Evolutionary conservation across 2,888 invertebrate genomes (phyloP), one percentile per base, ranked within the genome.

Genomic region (Notodonta dromedarius): DNA sequence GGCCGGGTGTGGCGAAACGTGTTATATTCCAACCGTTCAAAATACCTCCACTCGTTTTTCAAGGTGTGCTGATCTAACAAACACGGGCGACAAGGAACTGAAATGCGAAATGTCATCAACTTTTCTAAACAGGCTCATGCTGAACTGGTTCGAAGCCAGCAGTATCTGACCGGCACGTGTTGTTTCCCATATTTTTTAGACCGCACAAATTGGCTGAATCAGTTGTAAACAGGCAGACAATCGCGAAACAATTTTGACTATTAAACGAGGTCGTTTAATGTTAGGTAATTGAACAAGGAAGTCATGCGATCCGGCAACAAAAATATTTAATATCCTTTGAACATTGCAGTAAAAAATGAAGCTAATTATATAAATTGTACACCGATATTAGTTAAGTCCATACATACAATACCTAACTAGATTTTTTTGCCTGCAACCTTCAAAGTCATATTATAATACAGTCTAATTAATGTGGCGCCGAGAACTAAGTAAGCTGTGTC

Each of bases 1-100:
- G 93, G 89, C 90, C 78, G 90, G 91, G 92, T 90, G 91, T 92
- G 91, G 85, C 87, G 84, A 78, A 88, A 88, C 91, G 81, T 84
- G 86, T 83, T 82, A 77, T 60, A 66, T 74, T 78, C 74, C 67
- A 71, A 71, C 69, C 73, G 70, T 79, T 73, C 66, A 83, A 88
- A 63, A 71, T 61, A 60, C 62, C 79, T 74, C 69, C 77, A 76
- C 74, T 72, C 62, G 73, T 67, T 68, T 64, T 71, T 66, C 71
- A 82, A 82, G 78, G 71, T 71, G 56, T 73, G 71, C 73, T 68
- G 71, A 76, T 67, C 54, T 58, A 72, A 76, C 77, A 81, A 82
- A 78, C 77, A 79, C 64, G 62, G 64, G 63, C 70, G 60, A 79
- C 72, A 78, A 83, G 85, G 83, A 83, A 84, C 67, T 69, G 40